Conservation (phyloP, 2,888 invertebrate species). For the Diaprepes abbreviatus region DNA sequence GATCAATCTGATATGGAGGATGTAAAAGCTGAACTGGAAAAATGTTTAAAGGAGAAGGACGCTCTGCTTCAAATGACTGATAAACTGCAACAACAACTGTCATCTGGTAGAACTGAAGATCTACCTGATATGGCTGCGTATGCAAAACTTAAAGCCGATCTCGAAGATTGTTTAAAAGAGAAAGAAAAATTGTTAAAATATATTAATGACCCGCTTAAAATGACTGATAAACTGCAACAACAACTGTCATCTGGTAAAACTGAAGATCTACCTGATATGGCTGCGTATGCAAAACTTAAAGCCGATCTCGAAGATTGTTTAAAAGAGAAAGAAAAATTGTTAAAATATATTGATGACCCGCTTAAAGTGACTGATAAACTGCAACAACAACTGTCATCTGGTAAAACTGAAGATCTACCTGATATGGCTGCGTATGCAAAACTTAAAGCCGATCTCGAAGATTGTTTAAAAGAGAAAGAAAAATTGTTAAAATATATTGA, state of each 20-base stretch:
- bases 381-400: slow-evolving; percentile 28
- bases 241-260: background rate
- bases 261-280: background rate
- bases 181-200: slow-evolving; percentile 18
- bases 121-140: slow-evolving; percentile 31
- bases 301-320: slow-evolving; percentile 29
- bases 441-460: slow-evolving; percentile 40
- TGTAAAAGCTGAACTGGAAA: background rate
- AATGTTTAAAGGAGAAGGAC: slow-evolving; percentile 18
- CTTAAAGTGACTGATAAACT: background rate
- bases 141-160: slow-evolving; percentile 32
- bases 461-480: slow-evolving; percentile 35
- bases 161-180: slow-evolving; percentile 26
- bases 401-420: background rate
- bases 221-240: background rate
- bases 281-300: background rate
- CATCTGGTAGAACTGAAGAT: slow-evolving; percentile 12
- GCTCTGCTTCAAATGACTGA: slow-evolving; percentile 24
- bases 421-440: slow-evolving; percentile 19
- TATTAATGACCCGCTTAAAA: background rate
- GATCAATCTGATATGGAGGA: background rate
- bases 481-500: slow-evolving; percentile 21
- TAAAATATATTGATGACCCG: slow-evolving; percentile 14
- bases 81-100: slow-evolving; percentile 3
- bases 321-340: slow-evolving; percentile 20